Evolutionary conservation across 2,888 invertebrate genomes (phyloP), one percentile per base, ranked within the genome.

Genomic region (Microctonus hyperodae): DNA sequence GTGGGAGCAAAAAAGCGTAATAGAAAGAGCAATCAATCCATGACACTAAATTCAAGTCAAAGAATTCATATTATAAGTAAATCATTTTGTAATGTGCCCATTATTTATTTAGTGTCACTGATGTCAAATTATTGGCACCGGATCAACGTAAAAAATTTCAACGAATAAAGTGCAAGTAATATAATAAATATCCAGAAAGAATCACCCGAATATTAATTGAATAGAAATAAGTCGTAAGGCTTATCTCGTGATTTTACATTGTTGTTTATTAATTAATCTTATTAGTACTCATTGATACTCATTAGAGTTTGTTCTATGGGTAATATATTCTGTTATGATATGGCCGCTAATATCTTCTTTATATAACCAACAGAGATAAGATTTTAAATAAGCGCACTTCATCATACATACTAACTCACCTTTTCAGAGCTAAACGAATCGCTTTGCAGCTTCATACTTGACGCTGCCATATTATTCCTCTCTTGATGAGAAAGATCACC

Each of bases 351-450:
- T 66, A 33, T 60, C 35, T 20, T 23, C n/a, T 61, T 56, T 66
- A 61, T 60, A 31, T 60, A 40, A 66, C 61, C 7, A 13, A n/a
- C n/a, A 33, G 28, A 37, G 55, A 65, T 59, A 59, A 65, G 51
- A 58, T 50, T 51, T 57, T 22, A 56, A 56, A 13, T 44, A 13
- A n/a, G 1, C 22, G 16, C 35, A 11, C n/a, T 44, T 22, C 48
- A 37, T 16, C 20, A 7, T 44, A 3, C 11, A 23, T 51, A 16
- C 55, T 11, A 28, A 66, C 67, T 75, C 70, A 85, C 85, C 82
- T 95, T 92, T 85, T 95, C 94, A 11, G 93, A 91, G 76, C 92
- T 94, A 85, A 94, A 95, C 48, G 91, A 91, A 78, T 94, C 94
- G 59, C 94, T 93, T 74, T 93, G 93, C 65, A 96, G 87, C 84